Percentiles rank a stretch among this genome's conserved stretches.
Conservation (phyloP, 92 coral and sea anemone genomes). For the Siderastrea radians region DNA sequence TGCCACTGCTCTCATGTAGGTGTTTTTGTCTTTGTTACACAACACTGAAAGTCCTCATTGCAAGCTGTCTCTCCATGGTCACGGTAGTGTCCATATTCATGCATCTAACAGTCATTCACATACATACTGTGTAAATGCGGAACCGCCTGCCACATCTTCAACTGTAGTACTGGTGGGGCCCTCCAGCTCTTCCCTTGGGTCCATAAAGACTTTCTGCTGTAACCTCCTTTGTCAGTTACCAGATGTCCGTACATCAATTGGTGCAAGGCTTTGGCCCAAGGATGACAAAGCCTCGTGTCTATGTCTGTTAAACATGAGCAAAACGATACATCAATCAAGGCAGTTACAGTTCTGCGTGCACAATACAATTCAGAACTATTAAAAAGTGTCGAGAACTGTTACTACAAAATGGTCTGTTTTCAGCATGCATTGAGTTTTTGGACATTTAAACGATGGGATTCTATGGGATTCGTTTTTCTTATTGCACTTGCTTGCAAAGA, state of each 20-base stretch:
- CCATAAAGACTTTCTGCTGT: constrained; percentile 21
- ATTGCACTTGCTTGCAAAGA: too few species aligned
- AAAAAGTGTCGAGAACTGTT: too few species aligned
- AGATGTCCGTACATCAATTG: constrained; percentile 17
- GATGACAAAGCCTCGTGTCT: constrained; percentile 31
- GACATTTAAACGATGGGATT: too few species aligned
- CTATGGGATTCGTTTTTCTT: too few species aligned
- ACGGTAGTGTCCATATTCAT: too few species aligned
- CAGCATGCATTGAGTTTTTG: too few species aligned
- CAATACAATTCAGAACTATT: too few species aligned
- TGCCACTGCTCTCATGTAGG: constrained; percentile 2
- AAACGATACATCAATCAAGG: too few species aligned
- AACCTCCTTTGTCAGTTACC: constrained; percentile 23
- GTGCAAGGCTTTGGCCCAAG: constrained; percentile 21
- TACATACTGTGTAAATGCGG: constrained; percentile 29
- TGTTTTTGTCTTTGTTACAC: constrained; percentile 20
- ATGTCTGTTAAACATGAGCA: background rate
- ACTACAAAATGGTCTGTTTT: too few species aligned
- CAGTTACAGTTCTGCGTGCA: too few species aligned
- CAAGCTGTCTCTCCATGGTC: too few species aligned
- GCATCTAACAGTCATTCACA: too few species aligned
- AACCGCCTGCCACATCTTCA: background rate
- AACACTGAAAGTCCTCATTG: background rate
- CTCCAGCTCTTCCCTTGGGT: background rate
- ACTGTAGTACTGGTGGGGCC: background rate